These are phyloP conservation scores for Zosterops hypoxanthus DNA, from an alignment of 2,113 vertebrate species.

Conservation along the genomic window DNA sequence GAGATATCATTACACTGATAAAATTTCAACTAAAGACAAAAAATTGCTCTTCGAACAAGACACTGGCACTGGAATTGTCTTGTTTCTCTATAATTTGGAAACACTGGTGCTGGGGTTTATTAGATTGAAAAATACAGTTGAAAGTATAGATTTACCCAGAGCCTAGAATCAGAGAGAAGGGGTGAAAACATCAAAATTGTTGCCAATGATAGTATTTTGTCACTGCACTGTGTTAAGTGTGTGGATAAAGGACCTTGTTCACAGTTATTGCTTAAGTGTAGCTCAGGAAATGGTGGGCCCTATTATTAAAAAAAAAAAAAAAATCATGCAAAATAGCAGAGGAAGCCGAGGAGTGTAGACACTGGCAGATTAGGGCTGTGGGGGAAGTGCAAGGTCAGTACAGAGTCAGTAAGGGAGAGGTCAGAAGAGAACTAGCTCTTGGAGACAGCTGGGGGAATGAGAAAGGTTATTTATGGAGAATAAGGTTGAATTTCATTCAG, in stretches of 20 bases:
- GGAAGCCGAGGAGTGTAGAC: conserved; percentile 20
- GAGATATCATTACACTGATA: not conserved
- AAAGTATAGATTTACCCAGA: not conserved
- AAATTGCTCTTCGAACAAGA: not conserved
- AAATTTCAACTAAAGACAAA: not conserved
- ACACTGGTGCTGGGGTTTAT: not conserved
- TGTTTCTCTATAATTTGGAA: not conserved
- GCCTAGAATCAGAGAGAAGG: not conserved
- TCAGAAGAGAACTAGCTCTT: conserved; percentile 8
- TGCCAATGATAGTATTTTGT: not conserved
- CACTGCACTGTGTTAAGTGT: not conserved
- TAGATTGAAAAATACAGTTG: not conserved
- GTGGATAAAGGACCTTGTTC: not conserved
- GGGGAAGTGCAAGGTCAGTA: conserved; percentile 35
- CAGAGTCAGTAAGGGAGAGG: conserved; percentile 40
- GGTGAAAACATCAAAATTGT: not conserved
- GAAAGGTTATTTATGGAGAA: conserved; percentile 54
- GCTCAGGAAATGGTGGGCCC: conserved; percentile 10
- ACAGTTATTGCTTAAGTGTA: not conserved
- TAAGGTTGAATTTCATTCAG: conserved; percentile 38
- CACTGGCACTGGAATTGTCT: not conserved
- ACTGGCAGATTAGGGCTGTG: not conserved
- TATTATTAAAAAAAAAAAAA: not conserved
- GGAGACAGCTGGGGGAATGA: conserved; percentile 27
- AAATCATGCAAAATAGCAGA: conserved; percentile 18